phyloP scores from a whole-genome alignment of 92 coral and sea anemone genomes.

The Zoanthus gigantus region DNA sequence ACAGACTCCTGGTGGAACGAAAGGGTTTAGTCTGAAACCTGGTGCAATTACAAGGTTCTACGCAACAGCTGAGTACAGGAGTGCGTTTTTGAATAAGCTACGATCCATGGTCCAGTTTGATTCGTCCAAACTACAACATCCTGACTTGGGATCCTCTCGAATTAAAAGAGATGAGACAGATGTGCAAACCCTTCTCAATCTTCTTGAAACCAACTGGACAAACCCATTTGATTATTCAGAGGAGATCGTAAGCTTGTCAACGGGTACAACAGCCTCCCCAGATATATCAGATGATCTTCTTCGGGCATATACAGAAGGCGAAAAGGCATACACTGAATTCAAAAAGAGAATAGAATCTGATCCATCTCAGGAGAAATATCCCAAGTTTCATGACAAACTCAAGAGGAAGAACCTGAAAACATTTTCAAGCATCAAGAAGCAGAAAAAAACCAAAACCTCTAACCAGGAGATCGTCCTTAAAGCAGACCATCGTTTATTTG shows the following conservation, averaged over 20 bases:
- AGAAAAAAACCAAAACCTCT: conserved; percentile 26
- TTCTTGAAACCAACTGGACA: conserved; percentile 45
- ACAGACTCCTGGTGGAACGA: conserved; percentile 69
- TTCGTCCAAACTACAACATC: conserved; percentile 32
- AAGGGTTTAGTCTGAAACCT: conserved; percentile 73
- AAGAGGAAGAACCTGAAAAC: conserved; percentile 51
- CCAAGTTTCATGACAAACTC: conserved; percentile 19
- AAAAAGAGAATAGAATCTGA: conserved; percentile 22
- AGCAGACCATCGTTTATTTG: conserved; percentile 59
- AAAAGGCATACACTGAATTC: conserved; percentile 16
- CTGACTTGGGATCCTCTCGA: conserved; percentile 44
- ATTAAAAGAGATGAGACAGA: conserved; percentile 54
- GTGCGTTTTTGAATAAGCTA: conserved; percentile 62
- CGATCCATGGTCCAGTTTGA: conserved; percentile 65
- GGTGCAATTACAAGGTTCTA: conserved; percentile 68
- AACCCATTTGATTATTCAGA: conserved; percentile 59
- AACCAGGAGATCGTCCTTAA: conserved; percentile 21
- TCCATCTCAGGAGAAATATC: conserved; percentile 13
- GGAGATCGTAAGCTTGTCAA: conserved; percentile 62
- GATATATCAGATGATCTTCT: conserved; percentile 59
- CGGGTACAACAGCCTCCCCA: conserved; percentile 63
- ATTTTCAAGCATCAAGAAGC: conserved; percentile 42
- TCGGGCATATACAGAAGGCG: conserved; percentile 7
- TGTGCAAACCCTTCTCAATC: conserved; percentile 38
- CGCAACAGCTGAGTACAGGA: conserved; percentile 60